A percentile compares a stretch with the other conserved stretches of the same genome.
These are phyloP conservation scores for Doryteuthis pealeii DNA, from an alignment of 1,140 invertebrate species.

Conservation along the genomic window DNA sequence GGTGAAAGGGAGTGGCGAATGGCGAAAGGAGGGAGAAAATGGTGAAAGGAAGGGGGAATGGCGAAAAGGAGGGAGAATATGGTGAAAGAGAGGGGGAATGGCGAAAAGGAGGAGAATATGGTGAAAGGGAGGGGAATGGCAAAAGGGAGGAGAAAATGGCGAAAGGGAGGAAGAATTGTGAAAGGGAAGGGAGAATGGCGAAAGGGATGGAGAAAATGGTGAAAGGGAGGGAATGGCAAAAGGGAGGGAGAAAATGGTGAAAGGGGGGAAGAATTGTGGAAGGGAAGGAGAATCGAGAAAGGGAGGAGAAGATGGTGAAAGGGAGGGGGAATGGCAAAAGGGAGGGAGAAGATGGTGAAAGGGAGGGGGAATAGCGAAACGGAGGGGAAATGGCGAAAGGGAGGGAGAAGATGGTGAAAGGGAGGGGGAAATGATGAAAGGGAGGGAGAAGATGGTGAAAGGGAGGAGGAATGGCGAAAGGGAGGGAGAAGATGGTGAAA, in stretches of 20 bases:
- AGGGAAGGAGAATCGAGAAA: neutral
- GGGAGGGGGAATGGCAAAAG: neutral
- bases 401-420: no score
- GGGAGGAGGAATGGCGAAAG: neutral
- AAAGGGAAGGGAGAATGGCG: no score
- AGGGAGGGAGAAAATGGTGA: neutral
- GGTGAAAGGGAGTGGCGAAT: no score
- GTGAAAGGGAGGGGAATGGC: neutral
- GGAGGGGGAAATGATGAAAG: no score
- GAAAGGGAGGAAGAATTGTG: neutral
- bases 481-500: no score
- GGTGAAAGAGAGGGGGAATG: neutral
- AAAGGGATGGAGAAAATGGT: no score
- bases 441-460: no score
- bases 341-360: no score
- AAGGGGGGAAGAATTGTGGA: no score
- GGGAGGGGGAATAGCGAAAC: no score
- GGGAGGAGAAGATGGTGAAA: neutral
- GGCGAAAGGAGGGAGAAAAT: no score
- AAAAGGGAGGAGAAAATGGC: neutral
- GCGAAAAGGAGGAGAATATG: neutral
- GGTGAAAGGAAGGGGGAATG: neutral
- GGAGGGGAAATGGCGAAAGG: no score
- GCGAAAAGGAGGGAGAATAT: neutral
- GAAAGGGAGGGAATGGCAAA: neutral